These are phyloP conservation scores for Macrochelys suwanniensis DNA, from an alignment of 2,797 vertebrate genomes.

Conservation along the genomic window DNA sequence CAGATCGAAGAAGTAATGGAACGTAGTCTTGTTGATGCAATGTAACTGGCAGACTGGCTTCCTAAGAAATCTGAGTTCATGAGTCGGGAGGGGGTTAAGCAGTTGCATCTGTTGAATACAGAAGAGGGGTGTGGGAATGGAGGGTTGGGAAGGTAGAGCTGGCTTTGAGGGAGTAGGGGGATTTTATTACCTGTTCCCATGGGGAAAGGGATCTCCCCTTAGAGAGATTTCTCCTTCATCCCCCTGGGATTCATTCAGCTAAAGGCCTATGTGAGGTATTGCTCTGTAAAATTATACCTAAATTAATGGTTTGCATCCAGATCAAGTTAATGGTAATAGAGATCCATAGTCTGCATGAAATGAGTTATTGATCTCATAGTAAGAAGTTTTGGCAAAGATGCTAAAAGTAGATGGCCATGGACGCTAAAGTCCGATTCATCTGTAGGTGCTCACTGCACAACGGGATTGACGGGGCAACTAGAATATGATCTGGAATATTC, in stretches of 20 bases:
- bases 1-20: not conserved
- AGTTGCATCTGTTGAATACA: not conserved
- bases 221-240: not conserved
- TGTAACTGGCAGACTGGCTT: not conserved
- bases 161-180: not conserved
- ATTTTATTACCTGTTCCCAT: not conserved
- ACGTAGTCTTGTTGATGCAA: not conserved
- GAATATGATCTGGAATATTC: not conserved
- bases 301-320: not conserved
- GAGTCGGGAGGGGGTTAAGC: not conserved
- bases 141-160: not conserved
- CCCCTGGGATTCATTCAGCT: not conserved
- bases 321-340: not conserved
- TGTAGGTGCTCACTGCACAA: not conserved
- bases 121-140: not conserved
- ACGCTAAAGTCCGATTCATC: not conserved
- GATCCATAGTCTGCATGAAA: not conserved
- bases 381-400: not conserved
- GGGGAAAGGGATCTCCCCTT: not conserved
- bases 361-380: not conserved
- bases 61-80: not conserved
- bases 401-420: not conserved
- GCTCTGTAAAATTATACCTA: not conserved
- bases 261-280: not conserved
- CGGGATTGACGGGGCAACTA: accelerated